A percentile compares a stretch with the other conserved stretches of the same genome.
Evolutionary conservation across 2,113 vertebrate genomes (phyloP).

Genomic region (Columbina picui): DNA sequence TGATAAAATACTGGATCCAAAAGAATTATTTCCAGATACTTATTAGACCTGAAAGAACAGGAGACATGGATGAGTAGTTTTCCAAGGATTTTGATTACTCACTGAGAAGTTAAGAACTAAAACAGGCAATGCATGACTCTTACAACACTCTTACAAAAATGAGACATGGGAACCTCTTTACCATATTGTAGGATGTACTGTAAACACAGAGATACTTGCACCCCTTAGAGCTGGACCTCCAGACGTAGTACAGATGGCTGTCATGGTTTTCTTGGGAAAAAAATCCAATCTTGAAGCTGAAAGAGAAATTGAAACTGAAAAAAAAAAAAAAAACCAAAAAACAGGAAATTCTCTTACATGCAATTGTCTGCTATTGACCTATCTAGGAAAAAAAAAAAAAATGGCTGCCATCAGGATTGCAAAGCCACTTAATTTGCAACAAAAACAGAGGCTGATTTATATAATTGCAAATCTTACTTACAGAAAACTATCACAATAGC

Average conservation of each 20-base stretch:
- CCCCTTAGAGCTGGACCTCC: background rate
- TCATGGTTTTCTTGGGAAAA: background rate
- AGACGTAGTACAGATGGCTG: background rate
- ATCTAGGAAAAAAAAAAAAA: background rate
- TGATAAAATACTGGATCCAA: background rate
- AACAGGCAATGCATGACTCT: background rate
- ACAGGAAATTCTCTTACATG: background rate
- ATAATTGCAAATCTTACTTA: background rate
- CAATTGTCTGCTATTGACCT: fast-evolving
- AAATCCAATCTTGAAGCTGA: background rate
- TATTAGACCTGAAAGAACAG: background rate
- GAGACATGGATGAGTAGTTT: background rate
- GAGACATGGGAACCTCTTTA: background rate
- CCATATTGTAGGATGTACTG: fast-evolving
- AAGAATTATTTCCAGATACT: background rate
- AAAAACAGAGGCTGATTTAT: background rate
- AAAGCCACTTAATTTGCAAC: background rate
- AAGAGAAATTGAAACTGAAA: background rate
- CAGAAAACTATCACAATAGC: background rate
- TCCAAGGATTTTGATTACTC: background rate
- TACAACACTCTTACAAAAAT: background rate
- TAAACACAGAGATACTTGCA: background rate
- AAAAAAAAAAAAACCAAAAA: too few relatives aligned
- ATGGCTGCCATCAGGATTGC: background rate
- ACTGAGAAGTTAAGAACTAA: background rate